Evolutionary conservation across 2,888 invertebrate genomes (phyloP).

Genomic region (Pocota personata): DNA sequence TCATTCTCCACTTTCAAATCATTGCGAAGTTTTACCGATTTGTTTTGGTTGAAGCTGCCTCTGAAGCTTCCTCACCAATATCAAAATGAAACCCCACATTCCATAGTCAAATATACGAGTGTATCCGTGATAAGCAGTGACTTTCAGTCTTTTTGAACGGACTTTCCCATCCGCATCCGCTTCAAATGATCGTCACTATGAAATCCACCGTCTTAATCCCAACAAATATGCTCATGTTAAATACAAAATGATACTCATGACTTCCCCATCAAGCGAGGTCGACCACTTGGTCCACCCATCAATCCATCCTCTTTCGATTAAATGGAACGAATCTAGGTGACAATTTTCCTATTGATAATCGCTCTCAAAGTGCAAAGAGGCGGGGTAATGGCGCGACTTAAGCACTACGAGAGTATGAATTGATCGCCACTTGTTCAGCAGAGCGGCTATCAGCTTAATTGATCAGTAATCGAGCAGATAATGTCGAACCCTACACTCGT

Average conservation of each 20-base stretch:
- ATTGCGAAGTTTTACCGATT: no score
- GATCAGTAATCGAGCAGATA: conserved; percentile 68
- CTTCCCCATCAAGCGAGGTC: conserved; percentile 32
- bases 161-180: conserved; percentile 7
- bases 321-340: conserved; percentile 61
- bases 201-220: background rate
- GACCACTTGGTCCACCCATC: conserved; percentile 44
- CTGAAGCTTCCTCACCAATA: no score
- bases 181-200: no score
- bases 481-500: conserved; percentile 48
- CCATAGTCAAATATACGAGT: background rate
- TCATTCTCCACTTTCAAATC: no score
- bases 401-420: conserved; percentile 42
- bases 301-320: conserved; percentile 45
- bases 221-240: background rate
- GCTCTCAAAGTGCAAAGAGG: conserved; percentile 4
- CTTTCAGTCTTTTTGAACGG: background rate
- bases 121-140: no score
- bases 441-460: conserved; percentile 65
- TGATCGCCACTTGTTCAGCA: conserved; percentile 66
- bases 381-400: conserved; percentile 41
- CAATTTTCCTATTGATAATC: conserved; percentile 59
- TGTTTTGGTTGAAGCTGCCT: no score
- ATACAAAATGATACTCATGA: background rate
- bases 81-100: no score